Percentiles rank a stretch among this genome's conserved stretches.
Evolutionary conservation across 2,797 vertebrate genomes (phyloP).

Genomic region (Ataeniobius toweri): DNA sequence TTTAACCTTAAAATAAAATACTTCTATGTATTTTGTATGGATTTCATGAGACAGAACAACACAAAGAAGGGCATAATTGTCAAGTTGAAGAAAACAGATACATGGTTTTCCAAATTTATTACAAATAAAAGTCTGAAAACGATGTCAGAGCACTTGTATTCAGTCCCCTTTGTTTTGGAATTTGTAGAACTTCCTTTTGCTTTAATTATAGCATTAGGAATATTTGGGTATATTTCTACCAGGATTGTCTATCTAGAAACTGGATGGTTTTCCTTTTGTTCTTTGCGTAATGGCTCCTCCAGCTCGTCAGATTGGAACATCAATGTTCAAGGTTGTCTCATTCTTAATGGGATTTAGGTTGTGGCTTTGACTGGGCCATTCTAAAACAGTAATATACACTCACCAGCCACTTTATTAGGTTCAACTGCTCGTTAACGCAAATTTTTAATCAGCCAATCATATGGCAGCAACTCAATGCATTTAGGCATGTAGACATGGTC

Average conservation of each 20-base stretch:
- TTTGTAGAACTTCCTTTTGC: neutral
- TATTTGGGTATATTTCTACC: neutral
- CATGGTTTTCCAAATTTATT: neutral
- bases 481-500: no score
- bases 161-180: neutral
- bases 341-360: no score
- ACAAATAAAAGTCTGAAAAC: neutral
- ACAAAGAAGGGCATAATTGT: neutral
- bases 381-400: no score
- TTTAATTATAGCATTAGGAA: neutral
- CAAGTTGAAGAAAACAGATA: neutral
- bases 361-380: no score
- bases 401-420: no score
- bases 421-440: no score
- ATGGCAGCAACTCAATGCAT: no score
- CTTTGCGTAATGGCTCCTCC: neutral
- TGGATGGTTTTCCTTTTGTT: neutral
- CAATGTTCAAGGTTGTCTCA: neutral
- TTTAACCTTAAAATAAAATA: neutral
- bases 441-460: no score
- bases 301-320: neutral
- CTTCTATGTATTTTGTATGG: neutral
- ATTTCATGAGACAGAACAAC: neutral
- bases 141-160: neutral
- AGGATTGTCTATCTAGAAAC: neutral